Evolutionary conservation across 2,797 vertebrate species (phyloP).

Genomic region (Nannoperca obscura): DNA sequence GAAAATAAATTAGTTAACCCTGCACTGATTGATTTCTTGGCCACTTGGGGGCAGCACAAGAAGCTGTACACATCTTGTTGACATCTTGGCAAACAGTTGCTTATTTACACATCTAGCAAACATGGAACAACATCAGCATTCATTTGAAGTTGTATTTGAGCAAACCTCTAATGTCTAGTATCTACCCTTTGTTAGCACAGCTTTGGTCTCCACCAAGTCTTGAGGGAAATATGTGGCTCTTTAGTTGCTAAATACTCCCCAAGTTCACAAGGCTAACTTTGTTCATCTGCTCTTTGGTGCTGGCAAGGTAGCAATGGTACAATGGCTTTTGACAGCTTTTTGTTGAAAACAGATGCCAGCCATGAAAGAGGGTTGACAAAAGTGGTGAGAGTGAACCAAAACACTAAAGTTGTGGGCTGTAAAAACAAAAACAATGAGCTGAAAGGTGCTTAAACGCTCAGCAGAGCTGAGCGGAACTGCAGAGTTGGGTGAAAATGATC

Average conservation of each 20-base stretch:
- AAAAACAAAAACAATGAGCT: conserved; percentile 8
- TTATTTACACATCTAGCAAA: background rate
- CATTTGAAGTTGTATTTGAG: background rate
- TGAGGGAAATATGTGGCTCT: background rate
- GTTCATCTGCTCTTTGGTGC: background rate
- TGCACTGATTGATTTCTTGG: background rate
- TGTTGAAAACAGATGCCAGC: background rate
- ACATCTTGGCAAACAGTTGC: background rate
- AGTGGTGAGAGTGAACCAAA: background rate
- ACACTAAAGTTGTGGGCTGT: background rate
- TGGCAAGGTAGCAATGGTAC: background rate
- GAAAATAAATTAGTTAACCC: background rate
- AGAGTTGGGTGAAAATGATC: background rate
- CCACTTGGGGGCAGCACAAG: conserved; percentile 1
- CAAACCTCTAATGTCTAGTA: background rate
- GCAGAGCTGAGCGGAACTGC: background rate
- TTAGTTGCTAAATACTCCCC: background rate
- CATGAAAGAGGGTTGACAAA: background rate
- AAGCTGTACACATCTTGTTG: background rate
- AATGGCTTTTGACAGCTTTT: background rate
- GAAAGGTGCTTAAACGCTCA: background rate
- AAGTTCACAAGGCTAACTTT: background rate
- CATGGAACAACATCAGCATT: background rate
- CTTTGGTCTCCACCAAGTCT: background rate
- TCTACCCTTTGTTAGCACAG: background rate